Base-by-base conservation (phyloP, 2,888 invertebrate genomes). In the Diaprepes abbreviatus region DNA sequence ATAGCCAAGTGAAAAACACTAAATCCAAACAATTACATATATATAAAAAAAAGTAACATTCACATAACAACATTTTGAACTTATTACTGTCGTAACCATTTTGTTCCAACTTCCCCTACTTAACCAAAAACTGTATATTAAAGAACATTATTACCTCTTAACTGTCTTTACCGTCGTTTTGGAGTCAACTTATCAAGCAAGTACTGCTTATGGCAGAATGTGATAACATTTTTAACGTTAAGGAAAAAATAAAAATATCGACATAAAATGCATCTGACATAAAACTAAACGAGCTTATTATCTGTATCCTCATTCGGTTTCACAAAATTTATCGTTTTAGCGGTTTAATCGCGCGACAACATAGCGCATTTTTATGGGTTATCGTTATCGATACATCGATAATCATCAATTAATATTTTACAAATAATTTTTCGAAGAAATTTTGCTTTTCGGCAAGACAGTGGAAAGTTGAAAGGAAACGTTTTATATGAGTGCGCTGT, bases 301-400 rank as follows among this genome's bases (percentile, higher is more conserved):
- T 50, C 50, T 12, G 24, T 2, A 50, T 28, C 50, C 28, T n/a
- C 24, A 3, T 50, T 7, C 6, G 50, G 12, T 12, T 21, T n/a
- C 24, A 24, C n/a, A 24, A 24, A 50, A 50, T 50, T 50, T 50
- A 50, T 50, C 50, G 21, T 50, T 21, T 31, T 50, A 24, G 21
- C 50, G 50, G 17, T 7, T 19, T 45, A 45, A 45, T 45, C 45
- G 45, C n/a, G 1, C 45, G 45, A 17, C 16, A 9, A 45, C 10
- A 45, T 45, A 16, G 45, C 45, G 9, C 6, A 45, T 17, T 45
- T 45, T 45, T 9, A 16, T 19, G 45, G 9, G n/a, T 16, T 45
- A 17, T 19, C 16, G 45, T 45, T 45, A 45, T 45, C 16, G 17
- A 7, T n/a, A 16, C 17, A n/a, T 19, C 45, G 45, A 45, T 45